These are phyloP conservation scores for Lacerta viridis DNA, from an alignment of 2,797 vertebrate species.

Conservation along the genomic window DNA sequence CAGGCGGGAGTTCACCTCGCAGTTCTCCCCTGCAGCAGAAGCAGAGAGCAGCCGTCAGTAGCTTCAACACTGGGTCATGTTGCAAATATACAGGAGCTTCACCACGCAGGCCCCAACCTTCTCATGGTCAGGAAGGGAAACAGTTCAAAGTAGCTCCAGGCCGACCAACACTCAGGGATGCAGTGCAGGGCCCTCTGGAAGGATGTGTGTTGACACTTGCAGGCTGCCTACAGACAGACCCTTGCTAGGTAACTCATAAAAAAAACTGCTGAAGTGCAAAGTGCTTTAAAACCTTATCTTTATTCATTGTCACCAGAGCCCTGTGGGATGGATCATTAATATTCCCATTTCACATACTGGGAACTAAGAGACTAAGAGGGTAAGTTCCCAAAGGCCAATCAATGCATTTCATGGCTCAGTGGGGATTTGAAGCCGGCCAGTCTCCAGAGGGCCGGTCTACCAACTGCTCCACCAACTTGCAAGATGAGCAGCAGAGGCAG, in stretches of 20 bases:
- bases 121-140: background rate
- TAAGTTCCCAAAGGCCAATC: slow-evolving; percentile 1
- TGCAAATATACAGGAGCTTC: background rate
- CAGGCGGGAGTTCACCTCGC: slow-evolving; percentile 89
- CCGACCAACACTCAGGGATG: background rate
- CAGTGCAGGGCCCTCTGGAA: background rate
- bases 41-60: slow-evolving; percentile 4
- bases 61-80: background rate
- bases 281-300: slow-evolving; percentile 13
- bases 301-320: background rate
- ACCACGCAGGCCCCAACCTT: background rate
- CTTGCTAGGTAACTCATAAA: background rate
- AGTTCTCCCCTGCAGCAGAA: slow-evolving; percentile 85
- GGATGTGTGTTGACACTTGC: background rate
- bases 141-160: background rate
- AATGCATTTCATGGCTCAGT: background rate
- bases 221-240: background rate
- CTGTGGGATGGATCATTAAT: background rate
- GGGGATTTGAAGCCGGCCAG: background rate
- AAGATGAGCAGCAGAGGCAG: slow-evolving; percentile 3
- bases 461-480: background rate
- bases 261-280: background rate
- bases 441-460: background rate
- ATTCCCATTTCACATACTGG: slow-evolving; percentile 3
- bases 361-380: background rate